Evolutionary conservation across 2,888 invertebrate genomes (phyloP).

Genomic region (Drosophila flavopinicola): DNA sequence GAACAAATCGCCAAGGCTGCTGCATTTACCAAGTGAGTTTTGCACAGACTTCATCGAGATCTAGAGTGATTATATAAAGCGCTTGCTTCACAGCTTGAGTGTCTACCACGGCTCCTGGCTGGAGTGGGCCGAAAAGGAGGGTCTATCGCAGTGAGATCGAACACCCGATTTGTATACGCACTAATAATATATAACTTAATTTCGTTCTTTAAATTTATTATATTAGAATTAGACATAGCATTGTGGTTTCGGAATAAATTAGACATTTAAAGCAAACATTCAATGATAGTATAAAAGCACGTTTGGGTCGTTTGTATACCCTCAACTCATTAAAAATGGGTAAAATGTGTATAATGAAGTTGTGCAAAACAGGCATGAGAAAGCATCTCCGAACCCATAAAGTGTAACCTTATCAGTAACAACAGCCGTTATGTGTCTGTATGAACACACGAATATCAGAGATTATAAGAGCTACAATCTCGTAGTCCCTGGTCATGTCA

Average conservation of each 20-base stretch:
- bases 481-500: too few species aligned
- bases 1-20: slow-evolving; percentile 45
- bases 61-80: background rate
- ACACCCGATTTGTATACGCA: background rate
- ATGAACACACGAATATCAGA: too few species aligned
- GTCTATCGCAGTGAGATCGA: slow-evolving; percentile 27
- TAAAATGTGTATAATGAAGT: too few species aligned
- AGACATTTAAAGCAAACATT: slow-evolving; percentile 6
- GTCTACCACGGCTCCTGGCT: slow-evolving; percentile 66
- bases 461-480: too few species aligned
- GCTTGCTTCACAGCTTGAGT: slow-evolving; percentile 30
- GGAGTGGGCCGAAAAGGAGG: slow-evolving; percentile 65
- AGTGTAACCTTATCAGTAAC: too few species aligned
- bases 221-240: background rate
- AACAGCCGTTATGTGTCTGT: too few species aligned
- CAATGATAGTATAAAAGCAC: too few species aligned
- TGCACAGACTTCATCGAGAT: background rate
- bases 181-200: background rate
- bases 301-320: too few species aligned
- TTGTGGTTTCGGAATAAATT: slow-evolving; percentile 49
- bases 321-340: too few species aligned
- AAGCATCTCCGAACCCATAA: too few species aligned
- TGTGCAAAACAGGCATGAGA: too few species aligned
- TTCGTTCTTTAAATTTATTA: slow-evolving; percentile 11
- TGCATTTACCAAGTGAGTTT: slow-evolving; percentile 56